Evolutionary conservation across 2,113 vertebrate species (phyloP).

Genomic region (Lamprologus speciosus): DNA sequence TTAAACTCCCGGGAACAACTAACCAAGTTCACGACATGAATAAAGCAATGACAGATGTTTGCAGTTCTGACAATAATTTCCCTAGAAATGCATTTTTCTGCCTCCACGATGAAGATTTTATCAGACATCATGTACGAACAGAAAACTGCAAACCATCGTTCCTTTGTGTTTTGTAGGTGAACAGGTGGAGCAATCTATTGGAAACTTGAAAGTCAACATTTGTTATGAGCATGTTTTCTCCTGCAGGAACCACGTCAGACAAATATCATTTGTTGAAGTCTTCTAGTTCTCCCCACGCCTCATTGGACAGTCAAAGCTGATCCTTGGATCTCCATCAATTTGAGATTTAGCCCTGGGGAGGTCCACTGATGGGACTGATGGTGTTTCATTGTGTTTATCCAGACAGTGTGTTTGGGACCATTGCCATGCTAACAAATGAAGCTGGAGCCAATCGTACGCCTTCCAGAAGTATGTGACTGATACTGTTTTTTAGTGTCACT

Average conservation of each 20-base stretch:
- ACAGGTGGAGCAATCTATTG: neutral
- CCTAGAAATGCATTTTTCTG: neutral
- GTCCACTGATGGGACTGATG: neutral
- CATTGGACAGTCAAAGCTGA: neutral
- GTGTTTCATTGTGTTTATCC: neutral
- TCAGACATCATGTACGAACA: neutral
- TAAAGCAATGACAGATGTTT: neutral
- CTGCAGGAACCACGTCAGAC: fast-evolving
- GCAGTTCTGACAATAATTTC: neutral
- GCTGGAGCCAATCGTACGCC: neutral
- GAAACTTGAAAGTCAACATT: neutral
- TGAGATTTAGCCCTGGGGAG: neutral
- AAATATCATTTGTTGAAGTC: neutral
- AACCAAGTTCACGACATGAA: neutral
- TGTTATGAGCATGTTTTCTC: neutral
- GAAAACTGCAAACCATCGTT: neutral
- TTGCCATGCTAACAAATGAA: neutral
- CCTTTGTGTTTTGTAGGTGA: neutral
- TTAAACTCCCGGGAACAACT: neutral
- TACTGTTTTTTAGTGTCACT: neutral
- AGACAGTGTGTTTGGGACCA: neutral
- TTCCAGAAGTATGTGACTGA: neutral
- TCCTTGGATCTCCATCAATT: neutral
- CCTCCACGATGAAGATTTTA: neutral
- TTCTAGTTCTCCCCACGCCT: neutral